Percentiles rank a stretch among this genome's conserved stretches.
phyloP scores from a whole-genome alignment of 2,888 invertebrate genomes.

The Drosophila paucipuncta region DNA sequence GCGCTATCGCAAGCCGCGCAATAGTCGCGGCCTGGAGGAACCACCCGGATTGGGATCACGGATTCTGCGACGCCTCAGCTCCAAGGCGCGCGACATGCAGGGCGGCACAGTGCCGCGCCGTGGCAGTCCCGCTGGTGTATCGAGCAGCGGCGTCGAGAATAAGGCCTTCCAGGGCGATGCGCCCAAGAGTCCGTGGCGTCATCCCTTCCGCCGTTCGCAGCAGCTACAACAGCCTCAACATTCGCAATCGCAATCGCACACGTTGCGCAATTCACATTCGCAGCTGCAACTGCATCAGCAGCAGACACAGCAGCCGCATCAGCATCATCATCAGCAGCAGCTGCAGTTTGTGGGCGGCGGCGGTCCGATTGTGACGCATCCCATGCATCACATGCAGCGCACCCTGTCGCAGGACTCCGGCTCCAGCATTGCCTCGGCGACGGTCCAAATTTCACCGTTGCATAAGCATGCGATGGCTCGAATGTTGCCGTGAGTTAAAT shows the following conservation, averaged over 20 bases:
- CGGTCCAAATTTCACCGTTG: constrained; percentile 85
- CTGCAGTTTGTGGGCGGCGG: constrained; percentile 70
- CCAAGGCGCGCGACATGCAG: constrained; percentile 88
- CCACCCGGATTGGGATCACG: constrained; percentile 88
- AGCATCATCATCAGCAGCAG: constrained; percentile 70
- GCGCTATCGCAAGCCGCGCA: constrained; percentile 87
- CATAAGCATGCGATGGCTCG: constrained; percentile 84
- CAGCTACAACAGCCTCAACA: constrained; percentile 56
- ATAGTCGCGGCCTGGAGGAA: constrained; percentile 87
- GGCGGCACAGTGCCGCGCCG: constrained; percentile 49
- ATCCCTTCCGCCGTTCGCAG: constrained; percentile 87
- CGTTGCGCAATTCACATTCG: constrained; percentile 36
- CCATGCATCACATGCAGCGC: constrained; percentile 85
- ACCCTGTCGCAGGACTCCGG: constrained; percentile 87
- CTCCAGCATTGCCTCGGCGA: constrained; percentile 87
- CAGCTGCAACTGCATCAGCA: constrained; percentile 46
- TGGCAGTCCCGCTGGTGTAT: constrained; percentile 80
- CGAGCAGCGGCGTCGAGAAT: constrained; percentile 88
- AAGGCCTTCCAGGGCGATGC: constrained; percentile 89
- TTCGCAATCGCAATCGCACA: constrained; percentile 74
- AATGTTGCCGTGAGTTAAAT: constrained; percentile 84
- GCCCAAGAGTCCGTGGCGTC: constrained; percentile 92
- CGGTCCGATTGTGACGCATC: constrained; percentile 66
- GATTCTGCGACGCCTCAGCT: constrained; percentile 90
- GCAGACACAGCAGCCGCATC: constrained; percentile 43